Conservation (phyloP, 1,140 invertebrate species). For the Drosophila sucinea region DNA sequence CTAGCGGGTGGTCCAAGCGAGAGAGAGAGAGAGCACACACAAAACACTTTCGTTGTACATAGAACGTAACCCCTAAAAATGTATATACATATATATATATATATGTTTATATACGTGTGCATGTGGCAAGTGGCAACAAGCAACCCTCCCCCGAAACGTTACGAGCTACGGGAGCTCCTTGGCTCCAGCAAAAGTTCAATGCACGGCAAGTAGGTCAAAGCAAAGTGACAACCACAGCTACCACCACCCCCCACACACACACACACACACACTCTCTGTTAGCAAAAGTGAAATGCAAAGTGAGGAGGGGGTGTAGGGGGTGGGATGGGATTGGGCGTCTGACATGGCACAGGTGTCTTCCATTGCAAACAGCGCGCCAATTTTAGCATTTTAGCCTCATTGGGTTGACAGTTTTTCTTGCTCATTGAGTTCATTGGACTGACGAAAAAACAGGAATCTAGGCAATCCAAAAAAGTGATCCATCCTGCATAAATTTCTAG, state of each 20-base stretch:
- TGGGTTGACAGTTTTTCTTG: neutral
- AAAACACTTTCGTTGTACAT: constrained; percentile 70
- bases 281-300: constrained; percentile 69
- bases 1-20: constrained; percentile 36
- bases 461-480: no score
- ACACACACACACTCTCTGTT: neutral
- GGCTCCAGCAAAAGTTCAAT: constrained; percentile 56
- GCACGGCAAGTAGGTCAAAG: constrained; percentile 87
- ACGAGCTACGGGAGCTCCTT: neutral
- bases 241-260: constrained; percentile 34
- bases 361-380: constrained; percentile 51
- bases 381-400: constrained; percentile 36
- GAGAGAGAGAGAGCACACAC: neutral
- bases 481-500: no score
- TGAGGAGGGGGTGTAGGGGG: neutral
- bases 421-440: neutral
- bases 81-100: constrained; percentile 11
- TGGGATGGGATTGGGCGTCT: constrained; percentile 37
- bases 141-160: neutral
- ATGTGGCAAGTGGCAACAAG: neutral
- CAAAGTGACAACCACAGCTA: constrained; percentile 60
- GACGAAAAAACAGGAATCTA: no score
- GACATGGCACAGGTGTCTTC: constrained; percentile 76
- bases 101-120: neutral
- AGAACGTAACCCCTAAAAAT: constrained; percentile 72